These are phyloP conservation scores for Platyscelio sp. DNA, from an alignment of 2,888 invertebrate genomes.

Conservation along the genomic window DNA sequence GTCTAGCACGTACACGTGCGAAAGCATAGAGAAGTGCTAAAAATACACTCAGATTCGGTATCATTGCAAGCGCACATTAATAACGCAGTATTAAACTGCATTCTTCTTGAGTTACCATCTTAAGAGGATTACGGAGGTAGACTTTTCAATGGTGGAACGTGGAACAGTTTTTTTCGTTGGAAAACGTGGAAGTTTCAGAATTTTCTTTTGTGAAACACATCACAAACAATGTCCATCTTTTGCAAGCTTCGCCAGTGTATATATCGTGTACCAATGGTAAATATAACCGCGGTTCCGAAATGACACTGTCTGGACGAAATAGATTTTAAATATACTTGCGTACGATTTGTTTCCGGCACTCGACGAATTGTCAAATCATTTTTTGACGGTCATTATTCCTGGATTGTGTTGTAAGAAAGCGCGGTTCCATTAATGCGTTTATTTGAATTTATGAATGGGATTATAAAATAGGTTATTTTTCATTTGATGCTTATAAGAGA, in stretches of 20 bases:
- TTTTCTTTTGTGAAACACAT: neutral
- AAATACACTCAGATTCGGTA: conserved; percentile 51
- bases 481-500: neutral
- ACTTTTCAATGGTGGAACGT: neutral
- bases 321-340: conserved; percentile 55
- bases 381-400: conserved; percentile 23
- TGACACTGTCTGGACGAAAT: conserved; percentile 61
- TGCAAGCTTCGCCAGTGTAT: conserved; percentile 40
- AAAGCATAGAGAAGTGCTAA: conserved; percentile 50
- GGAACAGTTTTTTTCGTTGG: neutral
- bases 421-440: neutral
- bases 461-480: neutral
- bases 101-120: conserved; percentile 1
- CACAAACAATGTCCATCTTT: conserved; percentile 45
- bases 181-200: neutral
- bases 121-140: neutral
- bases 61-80: conserved; percentile 38
- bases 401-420: neutral
- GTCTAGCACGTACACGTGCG: conserved; percentile 53
- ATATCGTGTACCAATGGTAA: conserved; percentile 35
- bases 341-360: conserved; percentile 54
- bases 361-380: conserved; percentile 12
- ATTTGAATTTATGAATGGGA: conserved; percentile 19
- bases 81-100: conserved; percentile 18
- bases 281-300: conserved; percentile 56